Base-by-base conservation (phyloP, 2,888 invertebrate genomes). In the Cinara cedri region DNA sequence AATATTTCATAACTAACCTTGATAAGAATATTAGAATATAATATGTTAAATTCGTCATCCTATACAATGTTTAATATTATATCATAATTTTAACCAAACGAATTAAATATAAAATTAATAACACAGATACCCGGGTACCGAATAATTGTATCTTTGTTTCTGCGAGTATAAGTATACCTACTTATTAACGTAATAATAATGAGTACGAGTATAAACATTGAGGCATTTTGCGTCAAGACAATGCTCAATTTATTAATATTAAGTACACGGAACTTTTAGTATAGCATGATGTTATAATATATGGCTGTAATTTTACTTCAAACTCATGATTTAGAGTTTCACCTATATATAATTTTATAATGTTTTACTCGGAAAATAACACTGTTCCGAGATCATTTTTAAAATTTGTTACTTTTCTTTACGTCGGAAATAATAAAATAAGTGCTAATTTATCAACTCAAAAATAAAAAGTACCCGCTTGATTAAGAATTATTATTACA, bases 181-280 rank as follows among this genome's bases (percentile, higher is more conserved):
- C 60, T 60, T 24, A 46, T n/a, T n/a, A 14, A 46, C 8, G 46
- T 60, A 49, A 60, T 57, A 13, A 26, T 9, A n/a, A n/a, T n/a
- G n/a, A n/a, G n/a, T n/a, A n/a, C n/a, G 2, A n/a, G 72, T 49
- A 34, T n/a, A 49, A 72, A 49, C 60, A 60, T 60, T 24, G 26
- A 72, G 46, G 46, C 24, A 57, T 26, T 60, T 49, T 49, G 46
- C 21, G 60, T 46, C 60, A 10, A 19, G 46, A 60, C 46, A 72
- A 72, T 72, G 60, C 19, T 49, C 26, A 72, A 26, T 72, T 72
- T 46, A n/a, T n/a, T n/a, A n/a, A 72, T 60, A 46, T 46, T 72
- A 46, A 72, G 24, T 60, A 1, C n/a, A 11, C 11, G 55, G 42
- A 42, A 21, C 14, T 68, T 51, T 34, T 34, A 34, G 34, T 6